phyloP scores from a whole-genome alignment of 1,140 invertebrate genomes.

The Manduca sexta region DNA sequence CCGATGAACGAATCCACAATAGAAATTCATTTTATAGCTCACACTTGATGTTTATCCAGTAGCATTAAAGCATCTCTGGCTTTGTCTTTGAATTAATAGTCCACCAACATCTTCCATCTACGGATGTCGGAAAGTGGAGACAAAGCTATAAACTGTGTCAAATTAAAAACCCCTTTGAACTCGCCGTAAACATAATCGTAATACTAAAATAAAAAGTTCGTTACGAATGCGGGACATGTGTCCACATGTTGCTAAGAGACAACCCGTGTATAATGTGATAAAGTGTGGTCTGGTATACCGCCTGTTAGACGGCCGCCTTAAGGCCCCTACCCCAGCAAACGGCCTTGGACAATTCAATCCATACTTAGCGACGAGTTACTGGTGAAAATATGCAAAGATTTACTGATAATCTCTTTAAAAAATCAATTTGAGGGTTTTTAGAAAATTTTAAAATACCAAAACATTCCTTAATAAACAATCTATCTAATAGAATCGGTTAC shows the following conservation, averaged over 20 bases:
- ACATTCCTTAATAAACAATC: too few species aligned
- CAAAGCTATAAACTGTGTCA: conserved; percentile 65
- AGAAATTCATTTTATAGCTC: not conserved
- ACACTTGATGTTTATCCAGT: conserved; percentile 2
- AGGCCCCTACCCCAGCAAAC: too few species aligned
- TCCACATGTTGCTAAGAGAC: conserved; percentile 58
- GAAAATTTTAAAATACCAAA: too few species aligned
- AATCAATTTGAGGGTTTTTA: too few species aligned
- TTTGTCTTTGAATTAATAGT: conserved; percentile 48
- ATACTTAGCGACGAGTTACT: too few species aligned
- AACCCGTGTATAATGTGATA: conserved; percentile 64
- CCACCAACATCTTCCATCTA: conserved; percentile 23
- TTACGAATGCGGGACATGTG: conserved; percentile 63
- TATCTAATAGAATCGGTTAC: too few species aligned
- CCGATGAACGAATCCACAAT: too few species aligned
- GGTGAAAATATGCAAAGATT: too few species aligned
- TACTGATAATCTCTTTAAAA: too few species aligned
- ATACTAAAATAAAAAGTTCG: conserved; percentile 32
- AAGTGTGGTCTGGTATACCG: conserved; percentile 33
- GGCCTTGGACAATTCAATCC: too few species aligned
- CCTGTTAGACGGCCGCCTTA: conserved; percentile 24
- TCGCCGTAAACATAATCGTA: conserved; percentile 58
- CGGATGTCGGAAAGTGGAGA: conserved; percentile 44
- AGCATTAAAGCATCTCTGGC: conserved; percentile 2
- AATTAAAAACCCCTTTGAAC: conserved; percentile 69